Conservation (phyloP, 2,113 vertebrate species). For the Procapra przewalskii region DNA sequence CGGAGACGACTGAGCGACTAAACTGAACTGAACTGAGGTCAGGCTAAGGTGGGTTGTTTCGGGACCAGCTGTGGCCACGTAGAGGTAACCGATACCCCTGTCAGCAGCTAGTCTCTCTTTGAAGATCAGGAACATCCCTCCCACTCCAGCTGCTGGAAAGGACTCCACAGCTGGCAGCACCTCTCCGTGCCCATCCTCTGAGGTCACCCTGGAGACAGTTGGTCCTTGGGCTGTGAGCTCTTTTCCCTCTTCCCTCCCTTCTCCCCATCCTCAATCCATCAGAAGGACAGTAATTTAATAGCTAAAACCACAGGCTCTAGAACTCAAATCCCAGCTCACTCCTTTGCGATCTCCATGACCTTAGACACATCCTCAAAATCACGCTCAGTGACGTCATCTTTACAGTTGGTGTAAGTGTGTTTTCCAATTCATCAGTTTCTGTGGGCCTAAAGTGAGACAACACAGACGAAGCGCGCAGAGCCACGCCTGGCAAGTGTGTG, state of each 20-base stretch:
- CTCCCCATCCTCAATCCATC: neutral
- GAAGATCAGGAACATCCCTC: fast-evolving
- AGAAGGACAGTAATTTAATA: neutral
- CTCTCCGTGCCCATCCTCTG: neutral
- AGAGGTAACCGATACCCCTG: fast-evolving
- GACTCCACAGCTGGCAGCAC: fast-evolving
- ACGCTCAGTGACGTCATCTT: fast-evolving
- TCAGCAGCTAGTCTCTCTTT: neutral
- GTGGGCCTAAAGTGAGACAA: fast-evolving
- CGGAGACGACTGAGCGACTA: fast-evolving
- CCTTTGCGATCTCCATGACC: fast-evolving
- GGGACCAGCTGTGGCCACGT: fast-evolving
- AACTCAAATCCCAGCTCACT: neutral
- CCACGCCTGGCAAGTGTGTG: fast-evolving
- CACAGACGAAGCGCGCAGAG: fast-evolving
- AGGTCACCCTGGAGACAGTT: fast-evolving
- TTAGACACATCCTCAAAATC: neutral
- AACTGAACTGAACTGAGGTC: too few species aligned
- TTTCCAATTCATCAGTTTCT: fast-evolving
- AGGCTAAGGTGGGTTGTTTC: neutral
- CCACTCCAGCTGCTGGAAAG: fast-evolving
- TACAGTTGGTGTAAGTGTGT: fast-evolving
- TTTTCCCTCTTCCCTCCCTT: too few species aligned
- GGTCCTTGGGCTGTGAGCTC: neutral
- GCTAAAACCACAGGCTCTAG: neutral